Conservation (phyloP, 1,140 invertebrate genomes). For the Bradysia coprophila region DNA sequence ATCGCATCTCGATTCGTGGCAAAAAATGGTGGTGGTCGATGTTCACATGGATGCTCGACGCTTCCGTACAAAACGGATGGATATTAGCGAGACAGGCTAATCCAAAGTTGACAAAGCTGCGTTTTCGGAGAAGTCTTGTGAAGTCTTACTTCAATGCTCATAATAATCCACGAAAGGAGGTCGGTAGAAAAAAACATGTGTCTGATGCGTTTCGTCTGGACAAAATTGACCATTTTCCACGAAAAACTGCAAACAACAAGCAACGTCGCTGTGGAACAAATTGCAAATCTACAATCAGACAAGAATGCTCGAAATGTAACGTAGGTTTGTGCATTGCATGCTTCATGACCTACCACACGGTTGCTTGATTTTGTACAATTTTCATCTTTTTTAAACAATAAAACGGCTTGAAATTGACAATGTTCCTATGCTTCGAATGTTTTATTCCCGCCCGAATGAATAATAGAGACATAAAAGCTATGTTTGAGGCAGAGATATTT, state of each 20-base stretch:
- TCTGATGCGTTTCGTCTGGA: background rate
- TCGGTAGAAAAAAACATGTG: background rate
- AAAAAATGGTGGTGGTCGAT: slow-evolving; percentile 15
- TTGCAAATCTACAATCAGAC: slow-evolving; percentile 2
- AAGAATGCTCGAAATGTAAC: slow-evolving; percentile 5
- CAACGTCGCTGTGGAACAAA: slow-evolving; percentile 4
- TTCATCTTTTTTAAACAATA: no score
- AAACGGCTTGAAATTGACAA: no score
- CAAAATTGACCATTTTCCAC: background rate
- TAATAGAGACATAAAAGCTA: no score
- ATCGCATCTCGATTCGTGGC: slow-evolving; percentile 10
- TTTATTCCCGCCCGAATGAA: no score
- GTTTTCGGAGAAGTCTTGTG: background rate
- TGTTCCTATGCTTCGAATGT: no score
- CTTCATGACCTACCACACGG: no score
- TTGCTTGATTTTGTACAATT: no score
- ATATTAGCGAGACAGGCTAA: slow-evolving; percentile 2
- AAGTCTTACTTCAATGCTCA: slow-evolving; percentile 4
- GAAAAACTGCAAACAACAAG: background rate
- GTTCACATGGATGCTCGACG: slow-evolving; percentile 15
- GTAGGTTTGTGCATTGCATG: slow-evolving; percentile 6
- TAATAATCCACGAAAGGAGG: slow-evolving; percentile 1
- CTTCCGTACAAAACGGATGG: slow-evolving; percentile 11
- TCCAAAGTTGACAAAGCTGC: slow-evolving; percentile 1
- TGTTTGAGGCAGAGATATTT: no score